phyloP scores from a whole-genome alignment of 1,140 invertebrate genomes.

The Notospermus geniculatus region DNA sequence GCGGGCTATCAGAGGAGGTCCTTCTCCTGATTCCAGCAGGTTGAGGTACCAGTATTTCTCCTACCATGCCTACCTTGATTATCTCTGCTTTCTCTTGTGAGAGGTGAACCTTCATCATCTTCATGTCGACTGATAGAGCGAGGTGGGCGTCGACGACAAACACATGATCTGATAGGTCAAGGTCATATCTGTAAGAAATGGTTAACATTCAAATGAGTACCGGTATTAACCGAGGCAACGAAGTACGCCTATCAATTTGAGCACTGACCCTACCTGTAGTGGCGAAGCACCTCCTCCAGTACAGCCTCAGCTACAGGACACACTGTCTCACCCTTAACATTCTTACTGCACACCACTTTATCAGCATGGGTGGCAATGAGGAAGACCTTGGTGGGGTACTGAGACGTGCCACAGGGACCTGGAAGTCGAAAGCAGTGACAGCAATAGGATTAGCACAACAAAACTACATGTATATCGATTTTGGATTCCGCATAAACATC shows the following conservation, averaged over 20 bases:
- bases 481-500: too few relatives aligned
- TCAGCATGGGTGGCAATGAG: conserved; percentile 71
- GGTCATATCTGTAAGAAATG: conserved; percentile 57
- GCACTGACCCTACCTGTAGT: too few relatives aligned
- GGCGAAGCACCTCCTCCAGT: conserved; percentile 54
- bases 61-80: conserved; percentile 54
- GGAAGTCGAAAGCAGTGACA: too few relatives aligned
- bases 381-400: conserved; percentile 59
- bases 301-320: conserved; percentile 62
- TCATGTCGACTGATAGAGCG: conserved; percentile 62
- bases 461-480: too few relatives aligned
- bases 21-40: too few relatives aligned
- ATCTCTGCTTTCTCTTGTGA: conserved; percentile 55
- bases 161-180: conserved; percentile 61
- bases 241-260: too few relatives aligned
- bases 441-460: too few relatives aligned
- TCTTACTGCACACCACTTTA: conserved; percentile 58
- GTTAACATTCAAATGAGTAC: too few relatives aligned
- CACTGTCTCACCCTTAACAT: conserved; percentile 61
- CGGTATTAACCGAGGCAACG: too few relatives aligned
- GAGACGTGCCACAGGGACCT: conserved; percentile 62
- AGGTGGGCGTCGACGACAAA: conserved; percentile 66
- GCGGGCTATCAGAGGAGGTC: too few relatives aligned
- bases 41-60: background rate
- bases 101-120: conserved; percentile 62